Conservation (phyloP, 2,797 vertebrate genomes). For the Argyrosomus regius region DNA sequence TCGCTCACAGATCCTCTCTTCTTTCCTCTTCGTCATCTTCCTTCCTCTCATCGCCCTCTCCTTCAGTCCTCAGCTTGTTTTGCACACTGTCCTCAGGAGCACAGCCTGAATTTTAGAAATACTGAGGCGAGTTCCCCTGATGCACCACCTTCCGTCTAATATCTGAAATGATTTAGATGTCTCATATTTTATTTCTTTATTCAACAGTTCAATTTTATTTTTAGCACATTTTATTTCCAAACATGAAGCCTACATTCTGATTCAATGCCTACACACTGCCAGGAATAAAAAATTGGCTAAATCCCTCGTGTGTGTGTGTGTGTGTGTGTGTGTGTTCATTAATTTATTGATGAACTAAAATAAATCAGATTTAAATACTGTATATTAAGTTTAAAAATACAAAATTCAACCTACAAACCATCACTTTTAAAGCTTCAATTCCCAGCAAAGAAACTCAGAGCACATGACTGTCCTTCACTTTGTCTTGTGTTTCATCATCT, state of each 20-base stretch:
- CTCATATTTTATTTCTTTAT: not conserved
- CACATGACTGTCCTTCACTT: not conserved
- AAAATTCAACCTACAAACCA: not conserved
- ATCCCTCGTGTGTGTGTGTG: not conserved
- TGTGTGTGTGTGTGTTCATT: not conserved
- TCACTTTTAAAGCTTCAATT: not conserved
- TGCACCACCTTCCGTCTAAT: not conserved
- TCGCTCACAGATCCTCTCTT: conserved; percentile 6
- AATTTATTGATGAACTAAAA: conserved; percentile 12
- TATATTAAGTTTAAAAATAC: not conserved
- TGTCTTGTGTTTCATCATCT: not conserved
- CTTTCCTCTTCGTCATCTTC: not conserved
- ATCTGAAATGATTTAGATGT: not conserved
- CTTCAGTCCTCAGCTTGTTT: not conserved
- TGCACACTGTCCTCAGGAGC: not conserved
- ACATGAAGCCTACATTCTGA: conserved; percentile 9
- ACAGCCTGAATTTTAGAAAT: not conserved
- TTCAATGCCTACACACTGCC: not conserved
- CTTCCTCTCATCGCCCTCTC: not conserved
- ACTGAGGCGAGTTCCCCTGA: not conserved
- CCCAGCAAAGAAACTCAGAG: not conserved
- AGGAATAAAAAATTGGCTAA: not conserved
- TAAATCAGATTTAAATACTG: not conserved
- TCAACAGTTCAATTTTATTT: conserved; percentile 4
- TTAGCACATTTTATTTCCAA: not conserved